phyloP scores from a whole-genome alignment of 2,113 vertebrate species.

The Stegostoma tigrinum region DNA sequence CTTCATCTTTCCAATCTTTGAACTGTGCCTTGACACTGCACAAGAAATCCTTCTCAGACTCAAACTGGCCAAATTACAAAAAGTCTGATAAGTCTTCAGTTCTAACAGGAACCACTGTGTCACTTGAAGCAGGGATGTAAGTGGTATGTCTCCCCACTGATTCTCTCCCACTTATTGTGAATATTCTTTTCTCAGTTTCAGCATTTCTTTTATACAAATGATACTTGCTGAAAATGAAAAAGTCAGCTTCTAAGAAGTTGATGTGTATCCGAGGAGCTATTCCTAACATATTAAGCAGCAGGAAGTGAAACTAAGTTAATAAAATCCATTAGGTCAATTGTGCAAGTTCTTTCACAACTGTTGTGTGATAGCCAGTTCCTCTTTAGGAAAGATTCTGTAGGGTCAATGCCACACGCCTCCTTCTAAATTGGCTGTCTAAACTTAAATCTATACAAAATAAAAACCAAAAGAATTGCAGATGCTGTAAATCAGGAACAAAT shows the following conservation, averaged over 20 bases:
- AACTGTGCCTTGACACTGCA: neutral
- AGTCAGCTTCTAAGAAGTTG: neutral
- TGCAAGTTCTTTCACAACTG: neutral
- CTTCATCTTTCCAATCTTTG: neutral
- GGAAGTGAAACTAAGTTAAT: neutral
- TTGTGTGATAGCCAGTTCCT: neutral
- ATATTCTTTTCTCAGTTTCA: neutral
- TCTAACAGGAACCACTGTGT: neutral
- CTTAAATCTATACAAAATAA: neutral
- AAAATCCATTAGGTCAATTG: neutral
- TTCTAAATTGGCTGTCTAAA: neutral
- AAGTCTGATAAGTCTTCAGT: neutral
- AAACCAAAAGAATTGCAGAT: too few species aligned
- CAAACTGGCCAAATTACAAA: neutral
- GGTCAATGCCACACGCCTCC: neutral
- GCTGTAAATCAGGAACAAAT: too few species aligned
- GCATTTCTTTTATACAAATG: neutral
- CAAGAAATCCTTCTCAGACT: neutral
- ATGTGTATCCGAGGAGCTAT: neutral
- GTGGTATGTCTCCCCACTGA: neutral
- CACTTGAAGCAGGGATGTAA: neutral
- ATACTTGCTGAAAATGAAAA: neutral
- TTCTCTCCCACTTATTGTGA: neutral
- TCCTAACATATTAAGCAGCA: neutral
- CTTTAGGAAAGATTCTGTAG: neutral